These are phyloP conservation scores for Euphydryas editha DNA, from an alignment of 2,888 invertebrate genomes.

Conservation along the genomic window DNA sequence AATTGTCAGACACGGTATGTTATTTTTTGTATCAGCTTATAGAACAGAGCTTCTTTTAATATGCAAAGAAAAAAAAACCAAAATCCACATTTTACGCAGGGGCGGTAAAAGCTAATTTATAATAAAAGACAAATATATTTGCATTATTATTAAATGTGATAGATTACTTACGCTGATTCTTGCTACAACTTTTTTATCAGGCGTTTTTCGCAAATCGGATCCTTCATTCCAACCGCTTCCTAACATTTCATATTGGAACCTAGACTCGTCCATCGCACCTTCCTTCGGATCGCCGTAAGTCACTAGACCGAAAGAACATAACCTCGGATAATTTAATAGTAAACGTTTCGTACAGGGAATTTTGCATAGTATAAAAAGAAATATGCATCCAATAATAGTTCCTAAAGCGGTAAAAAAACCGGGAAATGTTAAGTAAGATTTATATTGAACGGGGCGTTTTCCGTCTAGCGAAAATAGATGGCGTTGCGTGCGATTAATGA, in stretches of 20 bases:
- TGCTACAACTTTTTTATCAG: conserved; percentile 86
- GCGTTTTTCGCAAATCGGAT: conserved; percentile 75
- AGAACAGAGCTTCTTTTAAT: no score
- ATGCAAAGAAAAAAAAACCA: neutral
- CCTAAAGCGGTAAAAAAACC: conserved; percentile 71
- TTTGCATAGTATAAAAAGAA: conserved; percentile 61
- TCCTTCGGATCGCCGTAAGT: conserved; percentile 87
- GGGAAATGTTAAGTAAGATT: conserved; percentile 86
- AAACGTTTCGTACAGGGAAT: conserved; percentile 51
- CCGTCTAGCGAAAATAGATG: conserved; percentile 86
- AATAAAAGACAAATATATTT: neutral
- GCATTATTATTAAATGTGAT: neutral
- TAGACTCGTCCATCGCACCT: conserved; percentile 82
- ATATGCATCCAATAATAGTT: conserved; percentile 72
- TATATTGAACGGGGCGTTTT: conserved; percentile 90
- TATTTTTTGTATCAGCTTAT: no score
- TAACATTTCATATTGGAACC: conserved; percentile 87
- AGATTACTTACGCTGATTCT: conserved; percentile 29
- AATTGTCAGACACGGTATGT: no score
- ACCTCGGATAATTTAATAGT: conserved; percentile 56
- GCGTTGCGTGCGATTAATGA: conserved; percentile 91
- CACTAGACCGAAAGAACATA: conserved; percentile 89
- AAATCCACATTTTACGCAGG: neutral
- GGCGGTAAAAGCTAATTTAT: neutral
- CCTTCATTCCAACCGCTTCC: conserved; percentile 90